These are phyloP conservation scores for Bovichtus variegatus DNA, from an alignment of 2,797 vertebrate genomes.

Conservation along the genomic window DNA sequence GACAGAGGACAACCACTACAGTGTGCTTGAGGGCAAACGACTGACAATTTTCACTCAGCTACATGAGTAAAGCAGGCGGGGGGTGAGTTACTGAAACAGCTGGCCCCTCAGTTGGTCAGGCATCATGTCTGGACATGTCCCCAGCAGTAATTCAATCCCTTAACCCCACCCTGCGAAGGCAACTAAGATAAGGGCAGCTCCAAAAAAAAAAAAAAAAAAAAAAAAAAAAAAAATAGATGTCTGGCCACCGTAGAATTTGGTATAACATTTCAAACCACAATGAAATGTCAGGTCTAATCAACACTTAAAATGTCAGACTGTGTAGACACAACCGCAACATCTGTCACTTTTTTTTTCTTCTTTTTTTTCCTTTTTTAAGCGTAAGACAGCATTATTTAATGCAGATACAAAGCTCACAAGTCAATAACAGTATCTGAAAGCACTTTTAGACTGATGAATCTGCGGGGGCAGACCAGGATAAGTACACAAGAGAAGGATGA, in stretches of 20 bases:
- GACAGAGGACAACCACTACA: conserved; percentile 66
- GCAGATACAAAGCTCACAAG: conserved; percentile 73
- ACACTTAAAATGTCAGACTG: conserved; percentile 65
- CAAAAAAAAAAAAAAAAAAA: conserved; percentile 30
- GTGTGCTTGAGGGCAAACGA: conserved; percentile 72
- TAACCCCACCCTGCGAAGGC: conserved; percentile 82
- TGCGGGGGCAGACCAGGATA: conserved; percentile 62
- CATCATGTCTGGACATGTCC: conserved; percentile 42
- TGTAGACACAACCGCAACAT: conserved; percentile 52
- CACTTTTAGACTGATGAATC: conserved; percentile 75
- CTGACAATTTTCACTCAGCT: conserved; percentile 70
- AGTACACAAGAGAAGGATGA: conserved; percentile 68
- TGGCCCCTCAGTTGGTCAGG: conserved; percentile 58
- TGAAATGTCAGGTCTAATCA: conserved; percentile 70
- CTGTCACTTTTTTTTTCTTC: conserved; percentile 30
- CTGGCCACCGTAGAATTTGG: conserved; percentile 79
- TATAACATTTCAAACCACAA: conserved; percentile 81
- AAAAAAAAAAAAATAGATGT: conserved; percentile 34
- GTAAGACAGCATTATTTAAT: conserved; percentile 61
- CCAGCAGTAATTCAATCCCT: conserved; percentile 73
- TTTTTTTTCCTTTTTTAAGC: conserved; percentile 35
- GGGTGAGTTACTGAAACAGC: conserved; percentile 56
- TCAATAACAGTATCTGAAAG: conserved; percentile 76
- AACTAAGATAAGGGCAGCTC: conserved; percentile 84
- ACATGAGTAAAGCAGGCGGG: conserved; percentile 74